Conservation (phyloP, 2,888 invertebrate genomes). For the Drosophila cognata region DNA sequence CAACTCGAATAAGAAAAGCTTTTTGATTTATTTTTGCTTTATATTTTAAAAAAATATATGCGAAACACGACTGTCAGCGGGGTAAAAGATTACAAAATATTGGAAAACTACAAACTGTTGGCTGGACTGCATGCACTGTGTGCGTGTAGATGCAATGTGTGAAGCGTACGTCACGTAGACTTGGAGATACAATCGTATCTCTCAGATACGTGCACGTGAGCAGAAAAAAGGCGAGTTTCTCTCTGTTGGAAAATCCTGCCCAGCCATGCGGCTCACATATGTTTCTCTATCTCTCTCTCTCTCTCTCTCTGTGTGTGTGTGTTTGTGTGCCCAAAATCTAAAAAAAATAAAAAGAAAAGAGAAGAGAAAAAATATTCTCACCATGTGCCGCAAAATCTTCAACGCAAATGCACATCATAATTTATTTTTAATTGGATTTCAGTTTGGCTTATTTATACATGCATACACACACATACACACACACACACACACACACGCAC, state of each 20-base stretch:
- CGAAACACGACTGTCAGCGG: not conserved
- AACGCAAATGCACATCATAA: conserved; percentile 65
- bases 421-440: conserved; percentile 76
- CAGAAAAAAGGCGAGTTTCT: conserved; percentile 19
- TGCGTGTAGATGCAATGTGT: not conserved
- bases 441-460: conserved; percentile 48
- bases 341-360: not conserved
- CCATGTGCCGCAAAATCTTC: conserved; percentile 44
- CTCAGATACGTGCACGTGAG: conserved; percentile 22
- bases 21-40: not conserved
- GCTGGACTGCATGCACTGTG: not conserved
- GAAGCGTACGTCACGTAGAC: conserved; percentile 15
- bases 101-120: not conserved
- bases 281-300: conserved; percentile 1
- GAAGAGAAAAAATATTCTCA: conserved; percentile 35
- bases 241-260: conserved; percentile 42
- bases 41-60: not conserved
- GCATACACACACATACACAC: not conserved
- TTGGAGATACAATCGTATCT: conserved; percentile 18
- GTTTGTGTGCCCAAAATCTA: conserved; percentile 3
- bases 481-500: not conserved
- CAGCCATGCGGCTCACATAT: conserved; percentile 43
- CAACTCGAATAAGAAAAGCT: not conserved
- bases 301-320: not conserved
- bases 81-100: not conserved